Percentiles rank a stretch among this genome's conserved stretches.
Conservation (phyloP, 2,797 vertebrate species). For the Enteromius anoplus region DNA sequence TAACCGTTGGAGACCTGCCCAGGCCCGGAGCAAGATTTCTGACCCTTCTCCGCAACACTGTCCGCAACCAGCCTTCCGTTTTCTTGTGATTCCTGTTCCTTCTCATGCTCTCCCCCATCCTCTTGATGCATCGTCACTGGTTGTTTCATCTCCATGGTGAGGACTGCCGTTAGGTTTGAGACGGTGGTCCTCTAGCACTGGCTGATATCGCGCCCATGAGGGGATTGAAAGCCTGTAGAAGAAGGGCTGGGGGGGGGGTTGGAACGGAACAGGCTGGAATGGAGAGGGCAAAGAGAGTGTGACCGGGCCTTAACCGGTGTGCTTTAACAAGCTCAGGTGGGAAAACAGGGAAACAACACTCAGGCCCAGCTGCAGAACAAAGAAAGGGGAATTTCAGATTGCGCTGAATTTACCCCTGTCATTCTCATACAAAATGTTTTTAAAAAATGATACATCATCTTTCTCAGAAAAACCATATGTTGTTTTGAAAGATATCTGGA, state of each 20-base stretch:
- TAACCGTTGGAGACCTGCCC: constrained; percentile 90
- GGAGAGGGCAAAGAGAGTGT: constrained; percentile 32
- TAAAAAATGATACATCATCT: constrained; percentile 5
- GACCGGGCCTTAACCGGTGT: constrained; percentile 38
- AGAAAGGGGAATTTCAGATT: constrained; percentile 50
- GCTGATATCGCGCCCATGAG: constrained; percentile 80
- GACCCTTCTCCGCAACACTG: constrained; percentile 69
- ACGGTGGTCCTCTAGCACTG: constrained; percentile 67
- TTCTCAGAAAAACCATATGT: constrained; percentile 25
- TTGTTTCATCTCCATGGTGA: constrained; percentile 86
- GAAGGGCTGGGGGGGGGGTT: constrained; percentile 24
- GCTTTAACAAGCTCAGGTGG: constrained; percentile 55
- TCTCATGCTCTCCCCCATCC: constrained; percentile 70
- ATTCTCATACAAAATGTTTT: neutral
- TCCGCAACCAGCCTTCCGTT: constrained; percentile 79
- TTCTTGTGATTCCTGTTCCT: constrained; percentile 72
- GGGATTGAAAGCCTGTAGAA: constrained; percentile 63
- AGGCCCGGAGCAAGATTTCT: constrained; percentile 69
- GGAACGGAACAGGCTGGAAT: constrained; percentile 22
- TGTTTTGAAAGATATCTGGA: constrained; percentile 25
- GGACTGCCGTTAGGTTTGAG: constrained; percentile 60
- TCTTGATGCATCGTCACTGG: constrained; percentile 75
- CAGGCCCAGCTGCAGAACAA: constrained; percentile 64
- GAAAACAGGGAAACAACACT: constrained; percentile 31
- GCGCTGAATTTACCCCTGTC: neutral